Percentiles rank a stretch among this genome's conserved stretches.
Evolutionary conservation across 2,797 vertebrate species (phyloP).

Genomic region (Mionectes olivaceus): DNA sequence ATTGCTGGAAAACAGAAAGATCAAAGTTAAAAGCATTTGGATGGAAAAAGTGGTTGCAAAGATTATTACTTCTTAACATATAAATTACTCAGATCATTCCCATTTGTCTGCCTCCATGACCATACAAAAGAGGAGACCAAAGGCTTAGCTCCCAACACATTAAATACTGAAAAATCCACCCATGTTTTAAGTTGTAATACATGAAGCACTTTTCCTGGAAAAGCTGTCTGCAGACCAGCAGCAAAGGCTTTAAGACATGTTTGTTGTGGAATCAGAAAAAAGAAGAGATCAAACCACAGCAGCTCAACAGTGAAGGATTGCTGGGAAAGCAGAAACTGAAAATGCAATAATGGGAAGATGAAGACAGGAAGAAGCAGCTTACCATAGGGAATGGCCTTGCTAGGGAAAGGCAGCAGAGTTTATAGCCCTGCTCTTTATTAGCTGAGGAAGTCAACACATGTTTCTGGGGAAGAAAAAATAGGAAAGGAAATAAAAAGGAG

Average conservation of each 20-base stretch:
- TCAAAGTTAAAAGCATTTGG: conserved; percentile 56
- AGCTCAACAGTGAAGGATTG: conserved; percentile 43
- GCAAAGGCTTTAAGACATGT: conserved; percentile 51
- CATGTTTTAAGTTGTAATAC: conserved; percentile 57
- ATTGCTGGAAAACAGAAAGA: conserved; percentile 60
- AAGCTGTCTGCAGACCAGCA: conserved; percentile 29
- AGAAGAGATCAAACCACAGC: conserved; percentile 15
- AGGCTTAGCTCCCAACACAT: conserved; percentile 42
- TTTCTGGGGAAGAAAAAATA: background rate
- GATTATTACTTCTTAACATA: conserved; percentile 60
- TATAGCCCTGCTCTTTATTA: conserved; percentile 46
- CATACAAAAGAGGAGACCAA: conserved; percentile 52
- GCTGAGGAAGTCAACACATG: background rate
- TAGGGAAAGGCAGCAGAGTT: conserved; percentile 24
- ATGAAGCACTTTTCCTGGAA: conserved; percentile 49
- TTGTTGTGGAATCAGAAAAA: conserved; percentile 60
- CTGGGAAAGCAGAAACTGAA: conserved; percentile 58
- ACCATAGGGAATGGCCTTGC: conserved; percentile 39
- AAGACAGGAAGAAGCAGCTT: conserved; percentile 39
- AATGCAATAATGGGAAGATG: conserved; percentile 39
- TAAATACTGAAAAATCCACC: conserved; percentile 60
- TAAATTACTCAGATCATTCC: conserved; percentile 53
- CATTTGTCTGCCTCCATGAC: conserved; percentile 33
- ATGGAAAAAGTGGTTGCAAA: conserved; percentile 38
- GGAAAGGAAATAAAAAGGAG: conserved; percentile 56